These are phyloP conservation scores for Teleogryllus occipitalis DNA, from an alignment of 1,140 invertebrate genomes.

Conservation along the genomic window DNA sequence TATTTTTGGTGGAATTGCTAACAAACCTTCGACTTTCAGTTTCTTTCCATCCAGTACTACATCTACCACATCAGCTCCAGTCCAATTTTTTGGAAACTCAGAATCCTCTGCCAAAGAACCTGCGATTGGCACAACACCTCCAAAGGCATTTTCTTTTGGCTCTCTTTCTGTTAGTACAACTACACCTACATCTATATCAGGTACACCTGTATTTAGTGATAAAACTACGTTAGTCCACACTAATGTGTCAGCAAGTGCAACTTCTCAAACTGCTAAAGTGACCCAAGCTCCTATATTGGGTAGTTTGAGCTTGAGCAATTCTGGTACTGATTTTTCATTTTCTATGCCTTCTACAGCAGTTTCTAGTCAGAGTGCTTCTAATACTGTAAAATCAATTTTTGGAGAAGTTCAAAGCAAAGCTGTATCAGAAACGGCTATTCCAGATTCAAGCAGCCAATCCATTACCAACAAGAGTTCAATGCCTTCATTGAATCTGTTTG, in stretches of 20 bases:
- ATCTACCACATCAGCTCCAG: neutral
- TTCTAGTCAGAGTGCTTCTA: neutral
- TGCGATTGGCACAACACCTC: neutral
- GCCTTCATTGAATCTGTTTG: no score
- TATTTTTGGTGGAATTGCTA: neutral
- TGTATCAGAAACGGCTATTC: no score
- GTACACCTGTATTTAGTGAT: neutral
- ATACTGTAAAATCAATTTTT: neutral
- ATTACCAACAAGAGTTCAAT: no score
- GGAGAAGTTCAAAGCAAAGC: neutral
- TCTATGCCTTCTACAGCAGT: neutral
- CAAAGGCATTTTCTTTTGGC: conserved; percentile 6
- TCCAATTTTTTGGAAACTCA: neutral
- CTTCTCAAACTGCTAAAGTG: no score
- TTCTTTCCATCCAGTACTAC: neutral
- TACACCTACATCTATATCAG: neutral
- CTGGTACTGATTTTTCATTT: neutral
- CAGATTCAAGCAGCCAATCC: no score
- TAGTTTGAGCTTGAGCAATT: neutral
- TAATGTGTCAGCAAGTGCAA: neutral
- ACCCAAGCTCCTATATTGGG: neutral
- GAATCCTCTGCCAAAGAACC: neutral
- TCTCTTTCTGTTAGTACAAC: neutral
- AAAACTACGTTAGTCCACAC: neutral
- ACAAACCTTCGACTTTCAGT: neutral